Percentiles rank a stretch among this genome's conserved stretches.
phyloP scores from a whole-genome alignment of 2,797 vertebrate species.

The Amniataba percoides region DNA sequence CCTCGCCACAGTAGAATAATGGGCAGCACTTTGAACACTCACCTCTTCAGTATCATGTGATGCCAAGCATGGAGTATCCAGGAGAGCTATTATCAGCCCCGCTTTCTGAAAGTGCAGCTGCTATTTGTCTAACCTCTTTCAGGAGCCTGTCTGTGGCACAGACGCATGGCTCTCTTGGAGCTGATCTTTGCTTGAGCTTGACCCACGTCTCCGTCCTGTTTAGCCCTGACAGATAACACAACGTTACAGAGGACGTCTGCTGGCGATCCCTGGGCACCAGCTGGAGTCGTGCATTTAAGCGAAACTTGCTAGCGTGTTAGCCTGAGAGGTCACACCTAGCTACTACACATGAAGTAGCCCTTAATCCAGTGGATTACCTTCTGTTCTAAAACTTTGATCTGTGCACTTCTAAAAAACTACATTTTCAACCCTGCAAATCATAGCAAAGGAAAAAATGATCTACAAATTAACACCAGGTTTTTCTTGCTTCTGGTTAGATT shows the following conservation, averaged over 20 bases:
- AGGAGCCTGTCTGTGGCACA: constrained; percentile 24
- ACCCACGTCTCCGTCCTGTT: background rate
- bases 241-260: constrained; percentile 3
- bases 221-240: constrained; percentile 1
- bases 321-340: background rate
- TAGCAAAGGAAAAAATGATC: background rate
- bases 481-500: background rate
- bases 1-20: constrained; percentile 58
- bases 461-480: background rate
- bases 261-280: background rate
- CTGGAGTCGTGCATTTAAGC: background rate
- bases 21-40: constrained; percentile 66
- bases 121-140: constrained; percentile 63
- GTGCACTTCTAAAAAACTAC: background rate
- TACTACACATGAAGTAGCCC: background rate
- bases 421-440: background rate
- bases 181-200: constrained; percentile 22
- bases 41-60: constrained; percentile 74
- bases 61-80: constrained; percentile 60
- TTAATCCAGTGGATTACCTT: background rate
- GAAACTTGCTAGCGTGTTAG: background rate
- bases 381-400: background rate
- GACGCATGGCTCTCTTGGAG: constrained; percentile 14
- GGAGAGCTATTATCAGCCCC: constrained; percentile 60
- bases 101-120: constrained; percentile 57